Conservation (phyloP, 2,888 invertebrate species). For the Auanema sp. region DNA sequence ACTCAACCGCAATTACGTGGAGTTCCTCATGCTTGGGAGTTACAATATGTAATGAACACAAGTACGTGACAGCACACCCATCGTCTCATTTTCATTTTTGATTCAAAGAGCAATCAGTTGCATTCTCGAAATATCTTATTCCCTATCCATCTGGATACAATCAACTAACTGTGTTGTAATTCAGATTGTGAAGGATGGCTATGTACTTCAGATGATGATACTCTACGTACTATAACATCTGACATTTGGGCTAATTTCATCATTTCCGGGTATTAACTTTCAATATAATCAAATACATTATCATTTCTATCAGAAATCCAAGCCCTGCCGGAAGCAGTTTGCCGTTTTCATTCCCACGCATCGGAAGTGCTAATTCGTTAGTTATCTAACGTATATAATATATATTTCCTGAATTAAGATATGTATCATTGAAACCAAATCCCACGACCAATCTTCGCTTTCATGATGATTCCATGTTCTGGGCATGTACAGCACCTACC, state of each 20-base stretch:
- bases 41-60: conserved; percentile 31
- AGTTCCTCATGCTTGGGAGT: conserved; percentile 33
- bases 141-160: not conserved
- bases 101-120: not conserved
- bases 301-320: conserved; percentile 23
- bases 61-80: not conserved
- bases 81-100: too few species aligned
- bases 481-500: conserved; percentile 35
- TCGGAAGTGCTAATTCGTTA: conserved; percentile 23
- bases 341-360: conserved; percentile 28
- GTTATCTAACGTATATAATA: not conserved
- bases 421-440: conserved; percentile 26
- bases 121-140: too few species aligned
- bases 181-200: conserved; percentile 23
- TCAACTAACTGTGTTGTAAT: too few species aligned
- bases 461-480: conserved; percentile 33
- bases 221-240: conserved; percentile 22
- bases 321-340: conserved; percentile 23
- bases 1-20: conserved; percentile 31
- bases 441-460: conserved; percentile 24
- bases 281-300: too few species aligned
- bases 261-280: conserved; percentile 20
- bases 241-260: conserved; percentile 34
- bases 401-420: conserved; percentile 7
- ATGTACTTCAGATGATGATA: conserved; percentile 24